phyloP scores from a whole-genome alignment of 2,888 invertebrate species.

The Phragmatobia fuliginosa region DNA sequence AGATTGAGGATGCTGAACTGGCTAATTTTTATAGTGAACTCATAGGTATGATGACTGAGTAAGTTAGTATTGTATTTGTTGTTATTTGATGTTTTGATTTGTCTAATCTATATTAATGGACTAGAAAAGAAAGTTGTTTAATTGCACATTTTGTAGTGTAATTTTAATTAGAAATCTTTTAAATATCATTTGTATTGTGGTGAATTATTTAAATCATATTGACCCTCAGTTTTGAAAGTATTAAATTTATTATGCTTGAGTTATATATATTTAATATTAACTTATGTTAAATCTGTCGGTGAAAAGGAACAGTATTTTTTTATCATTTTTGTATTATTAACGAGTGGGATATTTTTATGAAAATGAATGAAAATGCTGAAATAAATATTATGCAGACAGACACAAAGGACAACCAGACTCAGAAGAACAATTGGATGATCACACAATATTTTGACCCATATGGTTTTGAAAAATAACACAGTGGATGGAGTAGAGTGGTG shows the following conservation, averaged over 20 bases:
- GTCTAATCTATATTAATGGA: background rate
- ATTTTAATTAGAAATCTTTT: background rate
- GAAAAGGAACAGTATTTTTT: too few relatives aligned
- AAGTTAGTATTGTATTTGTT: conserved; percentile 86
- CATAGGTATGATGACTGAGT: conserved; percentile 86
- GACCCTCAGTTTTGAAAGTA: background rate
- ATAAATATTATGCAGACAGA: too few relatives aligned
- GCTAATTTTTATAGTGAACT: conserved; percentile 94
- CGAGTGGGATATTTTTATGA: background rate
- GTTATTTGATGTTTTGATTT: conserved; percentile 20
- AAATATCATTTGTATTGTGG: background rate
- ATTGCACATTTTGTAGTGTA: background rate
- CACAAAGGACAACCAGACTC: too few relatives aligned
- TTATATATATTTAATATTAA: background rate
- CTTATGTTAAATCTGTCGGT: too few relatives aligned
- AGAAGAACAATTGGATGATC: too few relatives aligned
- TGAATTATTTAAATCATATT: background rate
- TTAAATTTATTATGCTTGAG: background rate
- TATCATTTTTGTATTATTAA: background rate
- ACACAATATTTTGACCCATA: too few relatives aligned
- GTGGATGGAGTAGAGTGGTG: too few relatives aligned
- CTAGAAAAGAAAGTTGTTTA: background rate
- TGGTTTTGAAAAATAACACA: too few relatives aligned
- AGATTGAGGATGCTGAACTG: conserved; percentile 92
- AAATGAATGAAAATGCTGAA: background rate